phyloP scores from a whole-genome alignment of 2,113 vertebrate species.

The Etheostoma cragini region DNA sequence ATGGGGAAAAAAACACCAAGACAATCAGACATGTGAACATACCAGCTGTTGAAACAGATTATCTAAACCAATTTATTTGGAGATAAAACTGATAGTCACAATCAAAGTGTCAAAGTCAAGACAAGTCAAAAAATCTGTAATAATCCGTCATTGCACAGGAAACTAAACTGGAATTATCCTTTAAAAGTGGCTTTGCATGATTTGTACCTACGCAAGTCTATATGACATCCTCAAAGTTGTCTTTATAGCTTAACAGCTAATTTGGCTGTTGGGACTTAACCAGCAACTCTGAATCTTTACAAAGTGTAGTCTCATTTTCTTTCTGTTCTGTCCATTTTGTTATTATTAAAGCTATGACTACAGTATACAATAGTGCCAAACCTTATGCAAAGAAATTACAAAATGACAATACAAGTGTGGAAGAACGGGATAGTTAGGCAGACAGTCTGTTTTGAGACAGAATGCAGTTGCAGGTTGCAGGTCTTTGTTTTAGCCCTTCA shows the following conservation, averaged over 20 bases:
- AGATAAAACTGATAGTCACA: background rate
- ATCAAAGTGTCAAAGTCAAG: background rate
- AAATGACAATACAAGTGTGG: too few relatives aligned
- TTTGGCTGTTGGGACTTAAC: background rate
- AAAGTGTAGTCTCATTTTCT: background rate
- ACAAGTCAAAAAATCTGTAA: background rate
- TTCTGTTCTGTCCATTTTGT: background rate
- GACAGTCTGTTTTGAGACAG: constrained; percentile 27
- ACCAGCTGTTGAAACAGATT: background rate
- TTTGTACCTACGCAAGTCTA: background rate
- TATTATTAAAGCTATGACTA: background rate
- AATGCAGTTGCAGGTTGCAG: constrained; percentile 20
- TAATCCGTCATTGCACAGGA: background rate
- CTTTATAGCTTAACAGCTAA: background rate
- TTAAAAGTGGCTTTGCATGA: background rate
- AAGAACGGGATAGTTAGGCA: constrained; percentile 8
- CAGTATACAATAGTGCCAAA: background rate
- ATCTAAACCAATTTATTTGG: background rate
- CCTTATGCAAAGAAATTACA: background rate
- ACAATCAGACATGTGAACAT: background rate
- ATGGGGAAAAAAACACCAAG: background rate
- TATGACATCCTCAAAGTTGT: background rate
- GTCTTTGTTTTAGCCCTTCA: constrained; percentile 59
- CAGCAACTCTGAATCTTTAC: background rate
- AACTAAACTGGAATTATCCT: background rate